These are phyloP conservation scores for Regulus satrapa DNA, from an alignment of 2,113 vertebrate species.

Conservation along the genomic window DNA sequence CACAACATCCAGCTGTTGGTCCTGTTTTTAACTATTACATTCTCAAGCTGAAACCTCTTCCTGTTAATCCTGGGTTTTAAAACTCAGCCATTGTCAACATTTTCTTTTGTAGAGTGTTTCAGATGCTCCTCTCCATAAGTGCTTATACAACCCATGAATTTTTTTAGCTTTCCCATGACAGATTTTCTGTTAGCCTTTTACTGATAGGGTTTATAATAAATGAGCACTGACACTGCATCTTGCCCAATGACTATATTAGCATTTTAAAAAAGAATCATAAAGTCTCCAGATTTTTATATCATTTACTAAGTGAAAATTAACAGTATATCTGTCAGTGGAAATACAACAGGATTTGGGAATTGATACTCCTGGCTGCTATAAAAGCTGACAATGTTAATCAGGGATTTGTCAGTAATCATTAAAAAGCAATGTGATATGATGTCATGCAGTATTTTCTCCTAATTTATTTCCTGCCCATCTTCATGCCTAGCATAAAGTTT, in stretches of 20 bases:
- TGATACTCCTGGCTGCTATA: not conserved
- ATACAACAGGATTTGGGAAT: not conserved
- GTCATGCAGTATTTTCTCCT: not conserved
- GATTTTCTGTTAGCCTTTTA: not conserved
- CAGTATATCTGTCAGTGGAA: not conserved
- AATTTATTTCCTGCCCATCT: not conserved
- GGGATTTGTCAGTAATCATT: not conserved
- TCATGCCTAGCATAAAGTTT: not conserved
- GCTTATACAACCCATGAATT: not conserved
- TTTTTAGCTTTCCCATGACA: not conserved
- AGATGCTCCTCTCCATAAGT: not conserved
- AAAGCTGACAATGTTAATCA: not conserved
- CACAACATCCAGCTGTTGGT: not conserved
- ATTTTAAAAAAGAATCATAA: not conserved
- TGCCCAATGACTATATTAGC: not conserved
- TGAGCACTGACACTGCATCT: not conserved
- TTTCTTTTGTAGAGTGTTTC: not conserved
- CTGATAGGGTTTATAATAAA: not conserved
- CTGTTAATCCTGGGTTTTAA: not conserved
- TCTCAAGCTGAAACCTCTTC: not conserved
- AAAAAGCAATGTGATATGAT: not conserved
- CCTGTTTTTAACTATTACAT: not conserved
- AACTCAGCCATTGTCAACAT: not conserved
- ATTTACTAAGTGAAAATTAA: not conserved
- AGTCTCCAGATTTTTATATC: not conserved